Evolutionary conservation across 2,113 vertebrate genomes (phyloP).

Genomic region (Tetraodon nigroviridis): DNA sequence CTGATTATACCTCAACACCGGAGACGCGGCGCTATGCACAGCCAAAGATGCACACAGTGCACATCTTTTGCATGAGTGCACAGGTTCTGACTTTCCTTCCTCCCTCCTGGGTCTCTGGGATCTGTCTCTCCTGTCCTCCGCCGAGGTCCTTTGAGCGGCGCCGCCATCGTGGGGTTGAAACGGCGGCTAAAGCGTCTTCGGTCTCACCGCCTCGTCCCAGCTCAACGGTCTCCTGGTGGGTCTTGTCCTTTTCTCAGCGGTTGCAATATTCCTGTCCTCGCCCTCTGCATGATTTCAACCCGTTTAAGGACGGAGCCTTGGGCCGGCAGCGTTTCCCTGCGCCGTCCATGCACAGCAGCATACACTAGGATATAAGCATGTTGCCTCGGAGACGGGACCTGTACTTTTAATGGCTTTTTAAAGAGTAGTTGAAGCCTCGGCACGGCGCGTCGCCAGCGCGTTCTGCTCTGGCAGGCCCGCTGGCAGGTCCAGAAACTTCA

Average conservation of each 20-base stretch:
- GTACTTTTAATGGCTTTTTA: constrained; percentile 22
- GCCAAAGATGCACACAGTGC: constrained; percentile 63
- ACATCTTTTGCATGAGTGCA: constrained; percentile 57
- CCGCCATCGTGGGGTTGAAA: constrained; percentile 30
- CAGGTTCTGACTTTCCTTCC: constrained; percentile 21
- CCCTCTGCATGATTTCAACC: constrained; percentile 48
- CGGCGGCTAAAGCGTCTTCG: neutral
- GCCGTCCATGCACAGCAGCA: constrained; percentile 61
- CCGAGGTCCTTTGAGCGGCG: too few species aligned
- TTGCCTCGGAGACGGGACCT: constrained; percentile 23
- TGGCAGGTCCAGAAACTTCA: constrained; percentile 25
- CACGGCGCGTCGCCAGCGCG: neutral
- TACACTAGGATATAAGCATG: constrained; percentile 30
- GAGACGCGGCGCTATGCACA: constrained; percentile 40
- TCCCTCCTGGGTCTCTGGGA: constrained; percentile 16
- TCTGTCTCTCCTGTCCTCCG: constrained; percentile 15
- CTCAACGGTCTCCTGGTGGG: constrained; percentile 28
- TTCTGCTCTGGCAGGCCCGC: constrained; percentile 15
- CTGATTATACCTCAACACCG: constrained; percentile 40
- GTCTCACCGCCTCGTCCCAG: constrained; percentile 27
- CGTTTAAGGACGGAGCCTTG: constrained; percentile 52
- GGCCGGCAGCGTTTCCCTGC: constrained; percentile 23
- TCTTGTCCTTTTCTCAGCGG: constrained; percentile 36
- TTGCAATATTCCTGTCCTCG: constrained; percentile 45
- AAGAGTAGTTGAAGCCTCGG: constrained; percentile 10